Conservation (phyloP, 2,113 vertebrate genomes). For the Motacilla alba region DNA sequence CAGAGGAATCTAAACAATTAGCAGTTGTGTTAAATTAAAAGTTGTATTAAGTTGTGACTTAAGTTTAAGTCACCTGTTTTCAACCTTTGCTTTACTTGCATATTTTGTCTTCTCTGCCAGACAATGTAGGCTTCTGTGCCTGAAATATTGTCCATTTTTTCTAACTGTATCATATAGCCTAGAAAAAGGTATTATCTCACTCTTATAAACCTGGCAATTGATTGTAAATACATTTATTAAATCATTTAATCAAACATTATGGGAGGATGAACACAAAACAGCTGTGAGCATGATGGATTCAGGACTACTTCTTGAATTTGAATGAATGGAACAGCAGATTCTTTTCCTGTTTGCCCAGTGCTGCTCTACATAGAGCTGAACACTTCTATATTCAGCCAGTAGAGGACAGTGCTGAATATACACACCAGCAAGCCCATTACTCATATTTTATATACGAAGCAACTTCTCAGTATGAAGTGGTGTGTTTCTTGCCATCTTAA, state of each 20-base stretch:
- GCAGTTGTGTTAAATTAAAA: not conserved
- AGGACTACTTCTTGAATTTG: not conserved
- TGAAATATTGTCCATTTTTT: not conserved
- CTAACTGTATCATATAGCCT: not conserved
- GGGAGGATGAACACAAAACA: not conserved
- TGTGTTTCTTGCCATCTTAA: not conserved
- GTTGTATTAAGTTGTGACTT: not conserved
- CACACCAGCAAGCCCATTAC: not conserved
- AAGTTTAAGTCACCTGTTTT: not conserved
- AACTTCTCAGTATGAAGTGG: not conserved
- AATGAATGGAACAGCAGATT: not conserved
- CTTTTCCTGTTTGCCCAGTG: not conserved
- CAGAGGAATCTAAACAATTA: not conserved
- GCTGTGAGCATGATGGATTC: fast-evolving
- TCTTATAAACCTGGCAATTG: not conserved
- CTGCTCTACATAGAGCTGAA: not conserved
- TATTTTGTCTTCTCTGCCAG: not conserved
- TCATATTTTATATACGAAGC: not conserved
- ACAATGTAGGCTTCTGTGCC: not conserved
- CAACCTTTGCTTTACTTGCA: not conserved
- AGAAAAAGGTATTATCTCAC: not conserved
- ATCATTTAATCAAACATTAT: not conserved
- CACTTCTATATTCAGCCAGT: not conserved
- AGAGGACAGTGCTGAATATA: slow-evolving; percentile 30
- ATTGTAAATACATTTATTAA: not conserved